Evolutionary conservation across 2,797 vertebrate species (phyloP).

Genomic region (Paratrypauchen microcephalus): DNA sequence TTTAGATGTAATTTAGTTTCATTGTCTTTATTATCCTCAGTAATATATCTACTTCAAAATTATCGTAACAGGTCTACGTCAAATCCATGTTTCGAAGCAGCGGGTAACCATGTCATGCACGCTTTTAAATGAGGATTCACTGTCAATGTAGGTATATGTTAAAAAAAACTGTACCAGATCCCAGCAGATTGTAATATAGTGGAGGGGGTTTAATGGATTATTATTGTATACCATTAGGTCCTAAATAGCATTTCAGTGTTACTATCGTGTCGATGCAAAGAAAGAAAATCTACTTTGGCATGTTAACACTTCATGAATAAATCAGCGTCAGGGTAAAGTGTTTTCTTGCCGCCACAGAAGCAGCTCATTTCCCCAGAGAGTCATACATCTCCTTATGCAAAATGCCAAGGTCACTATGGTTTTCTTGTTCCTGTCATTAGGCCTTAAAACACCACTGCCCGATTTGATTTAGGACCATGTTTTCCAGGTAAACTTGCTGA

Average conservation of each 20-base stretch:
- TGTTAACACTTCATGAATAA: slow-evolving; percentile 41
- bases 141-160: background rate
- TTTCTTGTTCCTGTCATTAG: slow-evolving; percentile 23
- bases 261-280: slow-evolving; percentile 19
- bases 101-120: background rate
- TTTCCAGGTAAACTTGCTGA: slow-evolving; percentile 8
- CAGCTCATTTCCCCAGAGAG: slow-evolving; percentile 19
- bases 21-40: no score
- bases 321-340: slow-evolving; percentile 18
- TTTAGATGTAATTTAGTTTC: no score
- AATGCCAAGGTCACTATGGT: slow-evolving; percentile 38
- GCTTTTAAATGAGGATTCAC: background rate
- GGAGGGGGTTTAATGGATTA: background rate
- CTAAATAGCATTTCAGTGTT: slow-evolving; percentile 3
- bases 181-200: background rate
- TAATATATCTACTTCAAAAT: no score
- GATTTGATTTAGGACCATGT: slow-evolving; percentile 11
- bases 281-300: slow-evolving; percentile 14
- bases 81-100: background rate
- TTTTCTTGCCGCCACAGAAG: slow-evolving; percentile 18
- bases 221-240: background rate
- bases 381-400: slow-evolving; percentile 22
- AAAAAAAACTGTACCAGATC: background rate
- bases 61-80: no score
- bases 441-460: slow-evolving; percentile 14